Evolutionary conservation across 2,113 vertebrate genomes (phyloP).

Genomic region (Nerophis lumbriciformis): DNA sequence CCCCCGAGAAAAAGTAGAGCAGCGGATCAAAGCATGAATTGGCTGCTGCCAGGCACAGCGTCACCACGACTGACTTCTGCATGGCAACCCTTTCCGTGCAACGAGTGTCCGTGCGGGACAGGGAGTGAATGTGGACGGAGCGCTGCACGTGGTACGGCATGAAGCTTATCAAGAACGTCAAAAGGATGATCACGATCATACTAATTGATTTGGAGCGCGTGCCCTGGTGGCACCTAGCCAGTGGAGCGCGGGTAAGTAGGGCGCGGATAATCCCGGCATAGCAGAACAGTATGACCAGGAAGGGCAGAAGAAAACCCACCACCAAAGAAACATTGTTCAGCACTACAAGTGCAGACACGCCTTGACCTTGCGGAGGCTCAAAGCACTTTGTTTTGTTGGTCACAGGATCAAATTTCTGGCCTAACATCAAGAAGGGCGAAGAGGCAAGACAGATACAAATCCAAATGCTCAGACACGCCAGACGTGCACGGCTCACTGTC

Average conservation of each 20-base stretch:
- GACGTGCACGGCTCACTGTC: slow-evolving; percentile 75
- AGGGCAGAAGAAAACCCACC: slow-evolving; percentile 84
- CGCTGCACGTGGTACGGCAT: slow-evolving; percentile 91
- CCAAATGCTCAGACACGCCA: slow-evolving; percentile 80
- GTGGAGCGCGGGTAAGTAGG: slow-evolving; percentile 70
- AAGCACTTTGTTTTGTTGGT: slow-evolving; percentile 90
- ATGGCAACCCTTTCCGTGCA: slow-evolving; percentile 72
- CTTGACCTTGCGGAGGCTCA: slow-evolving; percentile 71
- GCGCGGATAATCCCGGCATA: slow-evolving; percentile 83
- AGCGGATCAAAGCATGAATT: slow-evolving; percentile 95
- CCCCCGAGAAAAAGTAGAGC: slow-evolving; percentile 93
- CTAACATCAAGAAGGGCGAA: slow-evolving; percentile 78
- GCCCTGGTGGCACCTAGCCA: slow-evolving; percentile 66
- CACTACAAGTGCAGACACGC: slow-evolving; percentile 45
- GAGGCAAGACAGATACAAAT: slow-evolving; percentile 80
- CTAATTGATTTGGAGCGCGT: slow-evolving; percentile 78
- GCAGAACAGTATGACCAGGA: slow-evolving; percentile 82
- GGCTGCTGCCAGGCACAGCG: slow-evolving; percentile 83
- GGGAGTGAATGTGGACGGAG: slow-evolving; percentile 76
- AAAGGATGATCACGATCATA: slow-evolving; percentile 88
- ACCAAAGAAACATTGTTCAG: slow-evolving; percentile 83
- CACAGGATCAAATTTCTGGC: slow-evolving; percentile 42
- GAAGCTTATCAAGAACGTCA: slow-evolving; percentile 88
- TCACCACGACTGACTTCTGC: slow-evolving; percentile 89
- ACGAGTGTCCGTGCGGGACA: slow-evolving; percentile 32